Base-by-base conservation (phyloP, 2,888 invertebrate genomes). In the Drosophila ustulata region DNA sequence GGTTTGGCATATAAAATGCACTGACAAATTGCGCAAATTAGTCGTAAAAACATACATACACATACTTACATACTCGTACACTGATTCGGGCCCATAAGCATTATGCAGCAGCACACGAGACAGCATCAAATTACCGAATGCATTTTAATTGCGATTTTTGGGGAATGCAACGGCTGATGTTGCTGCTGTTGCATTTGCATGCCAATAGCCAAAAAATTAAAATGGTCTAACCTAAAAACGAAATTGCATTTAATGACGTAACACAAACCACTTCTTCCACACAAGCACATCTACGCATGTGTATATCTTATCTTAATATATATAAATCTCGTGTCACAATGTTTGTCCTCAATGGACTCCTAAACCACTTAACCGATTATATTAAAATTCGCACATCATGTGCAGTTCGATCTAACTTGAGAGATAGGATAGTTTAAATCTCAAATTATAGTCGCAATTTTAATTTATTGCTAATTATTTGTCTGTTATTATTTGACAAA, bases 131-230 rank as follows among this genome's bases (percentile, higher is more conserved):
- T 74, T 71, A 57, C 70, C 63, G 67, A 88, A 83, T 83, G 82
- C 68, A 86, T 83, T 86, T 82, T 66, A 86, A 84, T 81, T 87
- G 72, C 78, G 70, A 75, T 74, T 78, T 80, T 68, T 34, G 49
- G 53, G 53, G 39, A 3, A 13, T 32, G 57, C 58, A 68, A 37
- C 30, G 65, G 65, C 81, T 47, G 45, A 39, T 34, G 78, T 30
- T 7, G 65, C 81, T 47, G 39, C 45, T 32, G 78, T 45, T 18
- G 55, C 69, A 71, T 76, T 76, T 79, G 73, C 70, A 66, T 75
- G 59, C 49, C 59, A 70, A 68, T 65, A 65, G 65, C 51, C 65
- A 69, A 63, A 75, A 75, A 79, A 79, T 73, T 72, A 70, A 76
- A 80, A 74, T 65, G 51, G 64, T 47, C 67, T 52, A 55, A 65